Evolutionary conservation across 2,888 invertebrate genomes (phyloP).

Genomic region (Rambutsinella grinnellia): DNA sequence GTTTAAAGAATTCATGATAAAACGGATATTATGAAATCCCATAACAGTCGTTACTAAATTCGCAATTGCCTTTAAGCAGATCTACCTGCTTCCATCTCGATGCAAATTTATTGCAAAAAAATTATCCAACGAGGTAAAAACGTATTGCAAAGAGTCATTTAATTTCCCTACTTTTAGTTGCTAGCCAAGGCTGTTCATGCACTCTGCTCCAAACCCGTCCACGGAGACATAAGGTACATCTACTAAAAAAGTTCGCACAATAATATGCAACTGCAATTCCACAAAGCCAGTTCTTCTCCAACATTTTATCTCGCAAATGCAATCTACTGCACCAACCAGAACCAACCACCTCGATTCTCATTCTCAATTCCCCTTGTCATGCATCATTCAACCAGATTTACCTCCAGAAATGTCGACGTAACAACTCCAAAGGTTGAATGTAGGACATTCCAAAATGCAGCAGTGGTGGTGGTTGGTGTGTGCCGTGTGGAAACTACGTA

Average conservation of each 20-base stretch:
- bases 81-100: neutral
- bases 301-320: neutral
- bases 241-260: neutral
- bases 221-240: neutral
- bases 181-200: neutral
- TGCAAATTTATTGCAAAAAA: too few relatives aligned
- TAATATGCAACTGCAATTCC: neutral
- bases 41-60: too few relatives aligned
- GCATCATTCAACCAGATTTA: neutral
- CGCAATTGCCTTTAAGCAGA: too few relatives aligned
- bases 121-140: neutral
- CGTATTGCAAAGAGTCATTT: neutral
- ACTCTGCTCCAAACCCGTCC: neutral
- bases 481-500: constrained; percentile 14
- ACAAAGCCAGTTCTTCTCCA: neutral
- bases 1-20: too few relatives aligned
- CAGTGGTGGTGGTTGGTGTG: constrained; percentile 6
- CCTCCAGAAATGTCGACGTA: neutral
- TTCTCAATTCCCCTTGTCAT: neutral
- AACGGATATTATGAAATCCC: too few relatives aligned
- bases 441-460: constrained; percentile 51
- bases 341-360: neutral
- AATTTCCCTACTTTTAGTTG: neutral
- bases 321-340: neutral
- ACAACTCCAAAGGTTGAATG: constrained; percentile 37